These are phyloP conservation scores for Aplochiton taeniatus DNA, from an alignment of 2,797 vertebrate species.

Conservation along the genomic window DNA sequence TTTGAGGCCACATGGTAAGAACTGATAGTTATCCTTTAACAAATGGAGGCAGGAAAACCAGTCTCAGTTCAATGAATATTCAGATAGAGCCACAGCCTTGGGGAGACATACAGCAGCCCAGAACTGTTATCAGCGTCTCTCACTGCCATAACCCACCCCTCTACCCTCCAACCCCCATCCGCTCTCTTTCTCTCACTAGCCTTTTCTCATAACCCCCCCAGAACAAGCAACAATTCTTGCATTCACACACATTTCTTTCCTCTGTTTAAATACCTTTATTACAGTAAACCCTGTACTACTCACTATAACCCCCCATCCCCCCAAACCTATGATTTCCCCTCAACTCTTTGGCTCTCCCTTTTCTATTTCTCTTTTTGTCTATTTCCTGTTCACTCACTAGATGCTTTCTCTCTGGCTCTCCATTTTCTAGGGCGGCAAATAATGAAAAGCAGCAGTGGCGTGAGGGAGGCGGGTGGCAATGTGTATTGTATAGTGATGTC, in stretches of 20 bases:
- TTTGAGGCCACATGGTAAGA: conserved; percentile 65
- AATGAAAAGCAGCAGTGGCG: conserved; percentile 27
- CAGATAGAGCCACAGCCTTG: conserved; percentile 53
- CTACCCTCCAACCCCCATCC: conserved; percentile 7
- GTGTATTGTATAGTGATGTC: conserved; percentile 61
- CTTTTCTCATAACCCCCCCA: not conserved
- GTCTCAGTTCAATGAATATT: conserved; percentile 73
- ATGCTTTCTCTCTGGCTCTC: conserved; percentile 13
- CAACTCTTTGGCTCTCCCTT: not conserved
- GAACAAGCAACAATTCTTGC: not conserved
- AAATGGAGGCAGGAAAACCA: conserved; percentile 57
- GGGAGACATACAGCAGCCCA: conserved; percentile 60
- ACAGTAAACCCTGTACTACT: not conserved
- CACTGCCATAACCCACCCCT: conserved; percentile 34
- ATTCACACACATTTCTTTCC: not conserved
- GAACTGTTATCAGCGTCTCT: conserved; percentile 64
- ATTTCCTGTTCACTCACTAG: not conserved
- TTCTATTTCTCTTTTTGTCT: not conserved
- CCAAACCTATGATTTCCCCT: not conserved
- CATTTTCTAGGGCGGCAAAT: conserved; percentile 23
- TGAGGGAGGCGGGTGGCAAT: conserved; percentile 47
- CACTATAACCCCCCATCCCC: not conserved
- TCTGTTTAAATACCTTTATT: not conserved
- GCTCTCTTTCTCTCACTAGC: not conserved
- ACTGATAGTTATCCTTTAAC: conserved; percentile 64